phyloP scores from a whole-genome alignment of 2,113 vertebrate genomes.

The Gnathonemus longibarbis region DNA sequence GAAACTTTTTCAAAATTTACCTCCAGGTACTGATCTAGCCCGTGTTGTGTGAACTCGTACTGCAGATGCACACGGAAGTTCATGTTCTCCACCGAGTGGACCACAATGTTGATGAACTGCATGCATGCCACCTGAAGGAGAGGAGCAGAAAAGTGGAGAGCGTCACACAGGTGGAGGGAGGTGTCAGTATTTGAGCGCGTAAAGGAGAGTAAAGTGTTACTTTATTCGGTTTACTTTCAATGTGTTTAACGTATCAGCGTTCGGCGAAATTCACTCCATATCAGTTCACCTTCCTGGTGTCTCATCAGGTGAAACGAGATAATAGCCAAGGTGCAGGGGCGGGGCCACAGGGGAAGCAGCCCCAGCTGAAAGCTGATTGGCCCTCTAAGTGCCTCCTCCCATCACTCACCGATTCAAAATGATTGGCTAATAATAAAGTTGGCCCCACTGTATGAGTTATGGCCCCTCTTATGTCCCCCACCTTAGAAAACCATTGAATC shows the following conservation, averaged over 20 bases:
- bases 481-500: background rate
- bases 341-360: background rate
- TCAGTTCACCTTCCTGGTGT: background rate
- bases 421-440: background rate
- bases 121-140: conserved; percentile 82
- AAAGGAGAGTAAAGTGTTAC: background rate
- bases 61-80: conserved; percentile 93
- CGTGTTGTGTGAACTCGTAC: conserved; percentile 83
- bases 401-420: background rate
- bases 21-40: conserved; percentile 82
- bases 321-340: background rate
- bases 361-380: background rate
- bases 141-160: background rate
- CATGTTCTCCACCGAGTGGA: conserved; percentile 95
- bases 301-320: background rate
- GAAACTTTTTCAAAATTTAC: conserved; percentile 42
- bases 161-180: background rate
- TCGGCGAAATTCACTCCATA: background rate
- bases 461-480: background rate
- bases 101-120: conserved; percentile 98
- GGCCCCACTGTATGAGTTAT: background rate
- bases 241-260: background rate
- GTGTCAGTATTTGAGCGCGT: background rate
- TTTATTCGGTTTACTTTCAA: background rate
- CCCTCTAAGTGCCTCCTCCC: background rate